Evolutionary conservation across 2,888 invertebrate genomes (phyloP).

Genomic region (Pristionchus fissidentatus): DNA sequence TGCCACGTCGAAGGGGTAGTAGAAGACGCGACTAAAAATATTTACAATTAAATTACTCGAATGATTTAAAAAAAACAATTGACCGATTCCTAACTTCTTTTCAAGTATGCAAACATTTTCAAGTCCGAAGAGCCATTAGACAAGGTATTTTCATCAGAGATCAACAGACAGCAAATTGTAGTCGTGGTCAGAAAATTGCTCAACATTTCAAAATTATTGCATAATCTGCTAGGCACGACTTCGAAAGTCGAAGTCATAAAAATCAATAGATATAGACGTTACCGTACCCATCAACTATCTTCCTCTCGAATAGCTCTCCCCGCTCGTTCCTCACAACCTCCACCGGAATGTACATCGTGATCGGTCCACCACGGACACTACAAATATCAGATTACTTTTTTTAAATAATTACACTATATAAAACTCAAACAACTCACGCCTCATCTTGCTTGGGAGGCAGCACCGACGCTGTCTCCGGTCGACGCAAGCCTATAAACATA

Average conservation of each 20-base stretch:
- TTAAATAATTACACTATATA: not conserved
- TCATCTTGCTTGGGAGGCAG: conserved; percentile 1
- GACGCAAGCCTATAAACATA: conserved; percentile 11
- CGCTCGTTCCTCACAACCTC: not conserved
- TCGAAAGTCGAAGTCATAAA: too few species aligned
- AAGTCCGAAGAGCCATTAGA: not conserved
- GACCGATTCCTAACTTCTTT: too few species aligned
- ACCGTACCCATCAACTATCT: conserved; percentile 44
- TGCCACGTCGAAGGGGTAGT: conserved; percentile 21
- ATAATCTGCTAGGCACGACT: too few species aligned
- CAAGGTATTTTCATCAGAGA: not conserved
- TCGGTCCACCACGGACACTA: not conserved
- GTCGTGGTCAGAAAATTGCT: too few species aligned
- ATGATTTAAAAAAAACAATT: too few species aligned
- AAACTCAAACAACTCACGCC: not conserved
- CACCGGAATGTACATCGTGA: conserved; percentile 24
- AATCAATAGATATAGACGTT: not conserved
- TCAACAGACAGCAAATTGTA: not conserved
- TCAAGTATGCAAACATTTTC: too few species aligned
- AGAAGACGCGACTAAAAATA: conserved; percentile 14
- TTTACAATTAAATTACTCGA: not conserved
- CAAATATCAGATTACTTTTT: not conserved
- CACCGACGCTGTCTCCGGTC: conserved; percentile 19
- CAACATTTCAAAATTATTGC: too few species aligned
- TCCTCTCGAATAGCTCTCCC: conserved; percentile 39